Evolutionary conservation across 1,140 invertebrate species (phyloP).

Genomic region (Euura lappo): DNA sequence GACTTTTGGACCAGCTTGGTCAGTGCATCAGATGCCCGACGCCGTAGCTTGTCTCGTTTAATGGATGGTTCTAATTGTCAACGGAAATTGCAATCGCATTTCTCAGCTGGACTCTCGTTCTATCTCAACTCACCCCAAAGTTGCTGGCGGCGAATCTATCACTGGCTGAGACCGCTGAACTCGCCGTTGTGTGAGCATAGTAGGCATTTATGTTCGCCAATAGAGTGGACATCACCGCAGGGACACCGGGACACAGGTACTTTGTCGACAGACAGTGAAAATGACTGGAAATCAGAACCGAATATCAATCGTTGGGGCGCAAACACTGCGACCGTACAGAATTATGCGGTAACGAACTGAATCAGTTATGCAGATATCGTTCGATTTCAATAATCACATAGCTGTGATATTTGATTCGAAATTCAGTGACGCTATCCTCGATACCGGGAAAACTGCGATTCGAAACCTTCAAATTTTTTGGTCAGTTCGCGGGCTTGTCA

Average conservation of each 20-base stretch:
- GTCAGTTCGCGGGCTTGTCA: too few relatives aligned
- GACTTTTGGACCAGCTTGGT: too few relatives aligned
- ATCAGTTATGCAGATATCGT: too few relatives aligned
- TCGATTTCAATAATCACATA: too few relatives aligned
- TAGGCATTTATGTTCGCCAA: constrained; percentile 99
- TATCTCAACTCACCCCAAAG: constrained; percentile 85
- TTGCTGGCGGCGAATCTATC: constrained; percentile 99
- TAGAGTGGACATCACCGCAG: constrained; percentile 98
- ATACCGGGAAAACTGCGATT: too few relatives aligned
- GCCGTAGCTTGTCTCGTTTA: neutral
- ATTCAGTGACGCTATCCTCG: too few relatives aligned
- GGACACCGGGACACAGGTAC: constrained; percentile 97
- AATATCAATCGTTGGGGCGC: too few relatives aligned
- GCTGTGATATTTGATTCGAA: too few relatives aligned
- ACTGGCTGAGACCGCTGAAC: constrained; percentile 96
- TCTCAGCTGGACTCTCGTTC: constrained; percentile 24
- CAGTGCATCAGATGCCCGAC: too few relatives aligned
- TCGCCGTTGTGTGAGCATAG: constrained; percentile 99
- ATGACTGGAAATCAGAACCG: constrained; percentile 72
- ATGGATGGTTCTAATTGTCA: constrained; percentile 7
- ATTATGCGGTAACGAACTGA: too few relatives aligned
- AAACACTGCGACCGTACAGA: too few relatives aligned
- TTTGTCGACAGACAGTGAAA: constrained; percentile 99
- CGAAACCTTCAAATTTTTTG: too few relatives aligned
- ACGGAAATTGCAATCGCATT: constrained; percentile 46